A percentile compares a stretch with the other conserved stretches of the same genome.
phyloP scores from a whole-genome alignment of 2,888 invertebrate species.

The Lasioglossum leucozonium region DNA sequence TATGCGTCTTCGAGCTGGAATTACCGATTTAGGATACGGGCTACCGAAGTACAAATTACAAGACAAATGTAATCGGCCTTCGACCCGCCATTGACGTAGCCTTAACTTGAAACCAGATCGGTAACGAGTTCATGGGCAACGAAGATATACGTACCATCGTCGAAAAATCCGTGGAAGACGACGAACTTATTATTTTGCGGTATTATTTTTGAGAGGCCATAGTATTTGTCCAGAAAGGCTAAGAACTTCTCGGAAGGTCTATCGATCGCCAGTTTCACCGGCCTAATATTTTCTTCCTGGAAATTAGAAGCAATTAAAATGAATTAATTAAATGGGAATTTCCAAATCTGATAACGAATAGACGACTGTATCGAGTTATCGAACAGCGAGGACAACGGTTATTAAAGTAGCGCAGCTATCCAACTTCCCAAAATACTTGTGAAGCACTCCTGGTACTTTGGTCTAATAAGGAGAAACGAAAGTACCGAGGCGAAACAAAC shows the following conservation, averaged over 20 bases:
- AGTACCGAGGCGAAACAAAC: conserved; percentile 43
- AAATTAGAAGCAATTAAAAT: conserved; percentile 73
- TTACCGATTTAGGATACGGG: conserved; percentile 66
- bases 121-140: conserved; percentile 51
- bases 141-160: conserved; percentile 77
- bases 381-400: background rate
- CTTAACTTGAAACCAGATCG: conserved; percentile 59
- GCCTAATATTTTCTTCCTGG: conserved; percentile 89
- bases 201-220: conserved; percentile 88
- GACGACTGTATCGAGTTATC: background rate
- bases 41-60: conserved; percentile 39
- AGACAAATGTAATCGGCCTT: conserved; percentile 65
- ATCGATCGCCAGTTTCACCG: conserved; percentile 94
- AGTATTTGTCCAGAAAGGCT: conserved; percentile 94
- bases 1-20: conserved; percentile 60
- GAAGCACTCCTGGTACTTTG: background rate
- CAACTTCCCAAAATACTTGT: background rate
- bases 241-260: conserved; percentile 96
- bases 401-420: background rate
- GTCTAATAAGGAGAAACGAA: conserved; percentile 35
- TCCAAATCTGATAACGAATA: background rate
- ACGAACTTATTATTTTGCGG: conserved; percentile 96
- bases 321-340: background rate
- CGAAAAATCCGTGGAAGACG: conserved; percentile 93
- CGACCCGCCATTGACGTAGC: conserved; percentile 55